phyloP scores from a whole-genome alignment of 2,888 invertebrate species.

The Pterostichus niger region DNA sequence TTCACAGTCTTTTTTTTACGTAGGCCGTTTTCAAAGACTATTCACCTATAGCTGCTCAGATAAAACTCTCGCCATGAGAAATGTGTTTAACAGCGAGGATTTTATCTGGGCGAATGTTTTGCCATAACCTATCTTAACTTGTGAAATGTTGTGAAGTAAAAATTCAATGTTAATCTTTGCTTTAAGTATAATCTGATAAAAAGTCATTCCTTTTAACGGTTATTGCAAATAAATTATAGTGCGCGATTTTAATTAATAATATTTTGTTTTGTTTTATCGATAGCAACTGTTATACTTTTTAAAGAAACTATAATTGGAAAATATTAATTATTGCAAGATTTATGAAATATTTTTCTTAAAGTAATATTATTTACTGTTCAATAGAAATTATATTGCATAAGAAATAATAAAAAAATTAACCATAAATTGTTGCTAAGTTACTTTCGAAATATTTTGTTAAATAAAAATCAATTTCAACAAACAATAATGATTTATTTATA shows the following conservation, averaged over 20 bases:
- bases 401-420: too few relatives aligned
- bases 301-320: too few relatives aligned
- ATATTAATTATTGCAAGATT: too few relatives aligned
- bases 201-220: not conserved
- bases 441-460: too few relatives aligned
- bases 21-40: constrained; percentile 76
- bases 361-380: too few relatives aligned
- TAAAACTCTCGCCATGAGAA: constrained; percentile 51
- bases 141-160: constrained; percentile 77
- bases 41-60: constrained; percentile 74
- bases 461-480: too few relatives aligned
- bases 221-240: not conserved
- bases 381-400: too few relatives aligned
- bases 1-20: constrained; percentile 57
- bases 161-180: constrained; percentile 70
- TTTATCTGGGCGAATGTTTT: constrained; percentile 72
- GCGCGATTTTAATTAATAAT: constrained; percentile 3
- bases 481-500: too few relatives aligned
- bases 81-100: constrained; percentile 68
- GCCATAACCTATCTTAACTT: constrained; percentile 77
- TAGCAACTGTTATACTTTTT: too few relatives aligned
- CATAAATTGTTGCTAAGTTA: too few relatives aligned
- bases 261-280: too few relatives aligned
- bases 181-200: constrained; percentile 48
- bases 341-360: too few relatives aligned